Conservation (phyloP, 2,888 invertebrate genomes). For the Cinara cedri region DNA sequence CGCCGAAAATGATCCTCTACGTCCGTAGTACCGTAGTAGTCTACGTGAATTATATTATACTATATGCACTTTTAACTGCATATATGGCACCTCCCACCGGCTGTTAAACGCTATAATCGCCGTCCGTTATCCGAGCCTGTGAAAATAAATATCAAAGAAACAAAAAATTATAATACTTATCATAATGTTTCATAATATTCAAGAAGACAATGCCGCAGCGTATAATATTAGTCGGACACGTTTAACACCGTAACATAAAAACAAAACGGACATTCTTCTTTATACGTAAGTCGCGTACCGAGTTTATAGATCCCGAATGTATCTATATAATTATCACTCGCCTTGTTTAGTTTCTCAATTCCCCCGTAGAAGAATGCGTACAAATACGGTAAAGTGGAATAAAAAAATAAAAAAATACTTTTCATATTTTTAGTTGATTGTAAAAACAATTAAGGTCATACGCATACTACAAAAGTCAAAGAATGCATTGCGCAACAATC, state of each 20-base stretch:
- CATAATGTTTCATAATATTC: neutral
- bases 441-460: conserved; percentile 31
- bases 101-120: no score
- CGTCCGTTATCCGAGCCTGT: neutral
- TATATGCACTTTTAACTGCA: no score
- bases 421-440: conserved; percentile 7
- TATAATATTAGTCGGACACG: neutral
- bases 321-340: conserved; percentile 2
- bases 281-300: no score
- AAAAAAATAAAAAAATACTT: conserved; percentile 1
- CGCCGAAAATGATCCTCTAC: no score
- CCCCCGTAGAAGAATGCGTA: neutral
- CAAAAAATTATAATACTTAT: neutral
- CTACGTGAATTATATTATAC: no score
- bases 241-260: neutral
- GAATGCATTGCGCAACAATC: neutral
- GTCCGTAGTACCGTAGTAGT: no score
- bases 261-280: neutral
- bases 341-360: neutral
- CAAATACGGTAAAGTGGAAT: neutral
- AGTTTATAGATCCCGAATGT: neutral
- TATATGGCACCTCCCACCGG: no score
- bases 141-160: neutral
- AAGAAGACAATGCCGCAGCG: no score
- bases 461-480: neutral